Base-by-base conservation (phyloP, 2,797 vertebrate species). In the Zalophus californianus region DNA sequence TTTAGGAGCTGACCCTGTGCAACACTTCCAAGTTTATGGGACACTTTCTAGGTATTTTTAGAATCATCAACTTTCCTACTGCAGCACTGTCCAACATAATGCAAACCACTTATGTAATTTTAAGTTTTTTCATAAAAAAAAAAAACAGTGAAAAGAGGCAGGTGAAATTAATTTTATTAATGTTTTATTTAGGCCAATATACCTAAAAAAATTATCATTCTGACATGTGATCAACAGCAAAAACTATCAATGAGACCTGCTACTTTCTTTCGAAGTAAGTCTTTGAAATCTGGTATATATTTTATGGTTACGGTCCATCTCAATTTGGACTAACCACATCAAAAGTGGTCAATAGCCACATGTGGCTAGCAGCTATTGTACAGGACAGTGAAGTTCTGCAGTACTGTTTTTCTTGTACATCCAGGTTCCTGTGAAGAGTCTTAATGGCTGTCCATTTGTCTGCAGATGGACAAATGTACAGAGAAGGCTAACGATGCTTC, bases 251-350 rank as follows among this genome's bases (percentile, higher is more conserved):
- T 78, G 50, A 91, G 15, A 54, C 54, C 20, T 50, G 84, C 85
- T 75, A 68, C 29, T 38, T 72, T 62, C 64, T 88, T 73, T 83
- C 68, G 80, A 38, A 75, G 70, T 84, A 62, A 90, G 23, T 70
- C 25, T 91, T 93, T 91, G 78, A 93, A 95, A 84, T 68, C 58
- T 70, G 15, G 70, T 77, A 92, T 64, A 32, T 50, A 82, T 44
- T 79, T 85, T 70, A 87, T 11, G 52, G 32, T 84, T 60, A 23
- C 3, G 64, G 35, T 73, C 56, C 32, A 73, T 29, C 72, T 85
- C 77, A 75, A 54, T 77, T 62, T 70, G 32, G 54, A 83, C 73
- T 82, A 83, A 77, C 13, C 35, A 86, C 68, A 91, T 62, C 54
- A 48, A 80, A 96, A 96, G 68, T 73, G 29, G 66, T 72, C 56